Evolutionary conservation across 2,888 invertebrate species (phyloP).

Genomic region (Scaptomyza reducta): DNA sequence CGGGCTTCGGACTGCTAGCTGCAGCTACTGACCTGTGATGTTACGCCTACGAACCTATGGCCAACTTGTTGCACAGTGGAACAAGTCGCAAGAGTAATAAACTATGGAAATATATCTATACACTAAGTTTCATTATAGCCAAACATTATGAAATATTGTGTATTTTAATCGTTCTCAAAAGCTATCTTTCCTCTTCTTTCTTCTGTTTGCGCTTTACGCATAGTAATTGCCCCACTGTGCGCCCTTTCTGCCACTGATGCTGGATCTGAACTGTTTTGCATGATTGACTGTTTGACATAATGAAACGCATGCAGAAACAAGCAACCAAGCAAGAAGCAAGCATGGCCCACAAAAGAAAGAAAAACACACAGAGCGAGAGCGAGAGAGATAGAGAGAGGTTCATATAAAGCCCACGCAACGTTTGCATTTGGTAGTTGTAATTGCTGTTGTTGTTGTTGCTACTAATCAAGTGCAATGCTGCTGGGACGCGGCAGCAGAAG

Average conservation of each 20-base stretch:
- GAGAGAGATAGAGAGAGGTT: no score
- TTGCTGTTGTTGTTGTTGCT: constrained; percentile 39
- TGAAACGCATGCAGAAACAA: constrained; percentile 74
- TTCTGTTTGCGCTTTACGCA: no score
- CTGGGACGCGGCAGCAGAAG: background rate
- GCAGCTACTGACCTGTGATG: constrained; percentile 16
- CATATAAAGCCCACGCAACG: constrained; percentile 21
- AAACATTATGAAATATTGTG: no score
- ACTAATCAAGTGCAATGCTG: constrained; percentile 73
- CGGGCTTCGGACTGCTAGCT: no score
- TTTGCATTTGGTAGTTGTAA: constrained; percentile 37
- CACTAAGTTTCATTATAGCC: no score
- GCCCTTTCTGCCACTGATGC: constrained; percentile 47
- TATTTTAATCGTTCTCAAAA: no score
- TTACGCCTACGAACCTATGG: constrained; percentile 1
- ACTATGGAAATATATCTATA: background rate
- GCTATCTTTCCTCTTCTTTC: background rate
- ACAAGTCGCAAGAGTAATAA: background rate
- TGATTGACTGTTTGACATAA: constrained; percentile 78
- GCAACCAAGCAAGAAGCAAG: constrained; percentile 21
- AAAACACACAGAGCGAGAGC: no score
- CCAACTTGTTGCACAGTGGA: constrained; percentile 18
- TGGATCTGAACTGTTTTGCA: constrained; percentile 68
- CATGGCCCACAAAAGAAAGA: background rate
- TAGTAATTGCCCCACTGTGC: constrained; percentile 42